Evolutionary conservation across 2,113 vertebrate genomes (phyloP).

Genomic region (Larimichthys crocea): DNA sequence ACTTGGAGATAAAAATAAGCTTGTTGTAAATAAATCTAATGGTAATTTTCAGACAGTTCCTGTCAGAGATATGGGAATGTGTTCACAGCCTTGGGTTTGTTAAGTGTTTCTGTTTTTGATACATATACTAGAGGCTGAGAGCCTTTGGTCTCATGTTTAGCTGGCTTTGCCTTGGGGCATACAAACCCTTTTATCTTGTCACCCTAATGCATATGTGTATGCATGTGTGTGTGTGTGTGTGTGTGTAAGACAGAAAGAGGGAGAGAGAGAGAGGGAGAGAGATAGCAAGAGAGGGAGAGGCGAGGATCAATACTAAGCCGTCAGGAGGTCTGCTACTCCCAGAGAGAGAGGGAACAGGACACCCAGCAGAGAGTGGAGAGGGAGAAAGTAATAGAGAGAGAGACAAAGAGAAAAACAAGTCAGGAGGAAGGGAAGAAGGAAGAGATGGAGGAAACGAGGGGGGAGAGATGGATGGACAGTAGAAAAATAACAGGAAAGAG

Average conservation of each 20-base stretch:
- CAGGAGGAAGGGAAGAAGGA: conserved; percentile 39
- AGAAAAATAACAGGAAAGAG: conserved; percentile 23
- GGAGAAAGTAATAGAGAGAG: conserved; percentile 44
- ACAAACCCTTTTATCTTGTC: conserved; percentile 81
- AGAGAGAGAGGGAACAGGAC: conserved; percentile 79
- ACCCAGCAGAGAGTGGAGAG: conserved; percentile 69
- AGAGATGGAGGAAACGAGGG: conserved; percentile 26
- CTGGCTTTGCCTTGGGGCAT: conserved; percentile 73
- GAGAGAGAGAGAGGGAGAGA: conserved; percentile 35
- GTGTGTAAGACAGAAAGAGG: conserved; percentile 16
- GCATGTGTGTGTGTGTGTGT: conserved; percentile 13
- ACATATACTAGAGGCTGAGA: conserved; percentile 47
- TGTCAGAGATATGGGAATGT: conserved; percentile 38
- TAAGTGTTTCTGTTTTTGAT: conserved; percentile 63
- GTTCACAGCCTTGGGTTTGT: conserved; percentile 51
- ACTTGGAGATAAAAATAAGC: conserved; percentile 53
- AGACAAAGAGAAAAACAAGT: conserved; percentile 30
- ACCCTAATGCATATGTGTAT: conserved; percentile 66
- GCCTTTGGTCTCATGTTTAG: conserved; percentile 75
- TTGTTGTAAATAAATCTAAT: conserved; percentile 54
- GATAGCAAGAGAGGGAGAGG: conserved; percentile 64
- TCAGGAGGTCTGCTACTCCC: conserved; percentile 82
- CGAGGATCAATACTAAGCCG: conserved; percentile 80
- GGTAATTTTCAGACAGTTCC: conserved; percentile 40
- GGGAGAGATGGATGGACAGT: conserved; percentile 25